These are phyloP conservation scores for Vanacampus margaritifer DNA, from an alignment of 2,113 vertebrate species.

Conservation along the genomic window DNA sequence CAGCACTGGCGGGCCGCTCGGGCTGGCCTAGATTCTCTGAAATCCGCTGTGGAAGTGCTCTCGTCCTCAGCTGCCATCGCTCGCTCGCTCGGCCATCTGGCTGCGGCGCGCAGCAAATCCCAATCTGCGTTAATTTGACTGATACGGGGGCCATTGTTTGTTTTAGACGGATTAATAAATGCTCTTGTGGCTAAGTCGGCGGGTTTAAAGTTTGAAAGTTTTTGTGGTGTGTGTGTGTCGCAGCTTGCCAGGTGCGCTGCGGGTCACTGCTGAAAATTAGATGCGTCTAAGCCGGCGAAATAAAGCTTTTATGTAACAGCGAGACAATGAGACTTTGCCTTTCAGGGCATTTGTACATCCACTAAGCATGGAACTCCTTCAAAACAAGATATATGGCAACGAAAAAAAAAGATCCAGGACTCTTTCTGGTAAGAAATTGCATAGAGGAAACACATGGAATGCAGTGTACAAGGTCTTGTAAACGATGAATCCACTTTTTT, in stretches of 20 bases:
- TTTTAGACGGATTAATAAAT: conserved; percentile 36
- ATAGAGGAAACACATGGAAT: too few relatives aligned
- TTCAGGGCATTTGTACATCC: background rate
- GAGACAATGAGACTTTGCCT: background rate
- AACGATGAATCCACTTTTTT: too few relatives aligned
- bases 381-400: background rate
- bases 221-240: background rate
- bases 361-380: background rate
- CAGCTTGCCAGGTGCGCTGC: conserved; percentile 24
- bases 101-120: conserved; percentile 69
- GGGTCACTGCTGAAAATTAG: conserved; percentile 46
- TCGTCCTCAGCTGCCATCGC: conserved; percentile 70
- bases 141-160: conserved; percentile 69
- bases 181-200: conserved; percentile 37
- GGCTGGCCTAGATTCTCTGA: conserved; percentile 75
- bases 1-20: conserved; percentile 68
- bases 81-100: conserved; percentile 64
- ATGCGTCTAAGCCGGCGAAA: conserved; percentile 42
- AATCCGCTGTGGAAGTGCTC: conserved; percentile 73
- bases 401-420: background rate
- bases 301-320: conserved; percentile 40
- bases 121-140: conserved; percentile 74
- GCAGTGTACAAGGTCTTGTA: too few relatives aligned
- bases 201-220: conserved; percentile 41
- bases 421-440: too few relatives aligned